A percentile compares a stretch with the other conserved stretches of the same genome.
Conservation (phyloP, 2,888 invertebrate species). For the Oligia strigilis region DNA sequence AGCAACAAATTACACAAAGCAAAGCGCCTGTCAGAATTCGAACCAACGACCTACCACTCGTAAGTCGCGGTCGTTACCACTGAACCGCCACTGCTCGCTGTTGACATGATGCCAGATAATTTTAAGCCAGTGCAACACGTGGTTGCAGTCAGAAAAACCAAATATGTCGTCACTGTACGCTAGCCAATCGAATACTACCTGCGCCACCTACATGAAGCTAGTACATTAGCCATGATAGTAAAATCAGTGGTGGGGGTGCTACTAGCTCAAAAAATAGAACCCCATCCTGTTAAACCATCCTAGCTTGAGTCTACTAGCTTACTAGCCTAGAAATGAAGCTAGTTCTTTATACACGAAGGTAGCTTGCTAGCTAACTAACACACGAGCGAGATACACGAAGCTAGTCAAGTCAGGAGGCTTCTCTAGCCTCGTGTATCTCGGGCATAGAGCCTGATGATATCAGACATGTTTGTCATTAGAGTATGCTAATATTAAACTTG, state of each 20-base stretch:
- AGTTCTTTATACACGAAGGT: neutral
- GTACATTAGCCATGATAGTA: neutral
- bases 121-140: neutral
- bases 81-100: neutral
- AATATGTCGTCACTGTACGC: neutral
- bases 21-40: neutral
- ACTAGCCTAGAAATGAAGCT: neutral
- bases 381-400: neutral
- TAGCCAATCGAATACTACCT: neutral
- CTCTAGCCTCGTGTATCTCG: neutral
- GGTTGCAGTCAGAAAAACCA: neutral
- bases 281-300: too few species aligned
- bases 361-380: neutral
- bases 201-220: neutral
- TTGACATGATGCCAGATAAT: neutral
- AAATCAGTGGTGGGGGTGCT: neutral
- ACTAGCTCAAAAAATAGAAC: neutral
- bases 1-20: neutral
- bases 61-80: neutral
- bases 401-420: neutral
- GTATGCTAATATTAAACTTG: constrained; percentile 40
- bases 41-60: neutral
- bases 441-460: constrained; percentile 56
- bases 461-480: constrained; percentile 50
- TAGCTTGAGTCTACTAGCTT: neutral